Evolutionary conservation across 1,140 invertebrate species (phyloP), one percentile per base, ranked within the genome.

Genomic region (Drosophila mauritiana): DNA sequence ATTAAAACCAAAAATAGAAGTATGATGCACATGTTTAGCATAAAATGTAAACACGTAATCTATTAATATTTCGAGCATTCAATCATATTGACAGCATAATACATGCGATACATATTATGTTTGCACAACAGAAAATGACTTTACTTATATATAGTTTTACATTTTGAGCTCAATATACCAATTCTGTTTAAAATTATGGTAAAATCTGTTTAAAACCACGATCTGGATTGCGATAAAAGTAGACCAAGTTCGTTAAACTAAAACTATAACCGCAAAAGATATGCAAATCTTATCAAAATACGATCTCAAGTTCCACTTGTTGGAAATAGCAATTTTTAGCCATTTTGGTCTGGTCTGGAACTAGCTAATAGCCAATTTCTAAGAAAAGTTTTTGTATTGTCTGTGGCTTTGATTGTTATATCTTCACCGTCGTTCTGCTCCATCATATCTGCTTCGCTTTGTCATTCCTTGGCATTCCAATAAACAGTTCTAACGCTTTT

Each of bases 401-500:
- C 45, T 68, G 17, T 39, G 15, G 22, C 27, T 51, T 36, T 40
- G 67, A 70, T 69, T 70, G 51, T 69, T 69, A 46, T 70, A 17
- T 70, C 67, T 70, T 20, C 25, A 11, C 40, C 49, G n/a, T 31
- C 15, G 27, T 12, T 68, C 15, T 5, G 48, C 63, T 54, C 27
- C 46, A 46, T 55, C 34, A 69, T 69, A 69, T 48, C 64, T 65
- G 22, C 56, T 69, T 40, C 67, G 54, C 17, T 69, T 70, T 57
- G 64, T 70, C 67, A 48, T 70, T 70, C 67, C 20, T 20, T 49
- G 64, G 64, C 52, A 70, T 70, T 70, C 64, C 65, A 57, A 70
- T 70, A 70, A 70, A 70, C 67, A 56, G 67, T 70, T 70, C 36
- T 40, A 40, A 51, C 65, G 43, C 25, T 49, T 70, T 68, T 69